A percentile compares a stretch with the other conserved stretches of the same genome.
phyloP scores from a whole-genome alignment of 2,113 vertebrate species.

The Sylvicapra grimmia region DNA sequence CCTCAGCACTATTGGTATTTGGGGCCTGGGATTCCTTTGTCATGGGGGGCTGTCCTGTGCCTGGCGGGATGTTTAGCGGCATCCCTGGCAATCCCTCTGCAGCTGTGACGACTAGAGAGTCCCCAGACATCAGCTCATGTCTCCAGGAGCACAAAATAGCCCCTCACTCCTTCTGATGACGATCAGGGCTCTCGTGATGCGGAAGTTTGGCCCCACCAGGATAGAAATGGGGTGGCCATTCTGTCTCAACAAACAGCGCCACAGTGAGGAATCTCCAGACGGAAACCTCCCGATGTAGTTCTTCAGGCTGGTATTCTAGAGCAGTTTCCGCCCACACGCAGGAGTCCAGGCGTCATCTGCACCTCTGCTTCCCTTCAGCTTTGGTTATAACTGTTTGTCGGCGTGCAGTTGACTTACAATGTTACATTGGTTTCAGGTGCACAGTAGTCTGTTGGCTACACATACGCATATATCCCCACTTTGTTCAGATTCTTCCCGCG shows the following conservation, averaged over 20 bases:
- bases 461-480: neutral
- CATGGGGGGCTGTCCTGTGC: fast-evolving
- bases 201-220: fast-evolving
- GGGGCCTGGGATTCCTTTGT: neutral
- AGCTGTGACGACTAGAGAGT: neutral
- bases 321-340: fast-evolving
- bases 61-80: fast-evolving
- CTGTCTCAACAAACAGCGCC: fast-evolving
- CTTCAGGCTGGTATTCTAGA: neutral
- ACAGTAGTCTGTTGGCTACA: neutral
- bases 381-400: fast-evolving
- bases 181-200: fast-evolving
- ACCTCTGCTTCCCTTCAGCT: neutral
- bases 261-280: fast-evolving
- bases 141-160: fast-evolving
- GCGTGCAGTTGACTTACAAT: fast-evolving
- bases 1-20: neutral
- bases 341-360: fast-evolving
- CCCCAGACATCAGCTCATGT: neutral
- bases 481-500: neutral
- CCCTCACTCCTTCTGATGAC: neutral
- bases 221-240: fast-evolving
- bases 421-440: fast-evolving
- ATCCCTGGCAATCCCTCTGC: neutral
- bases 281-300: fast-evolving